Base-by-base conservation (phyloP, 1,140 invertebrate species). In the Brachionus asplanchnoidis region DNA sequence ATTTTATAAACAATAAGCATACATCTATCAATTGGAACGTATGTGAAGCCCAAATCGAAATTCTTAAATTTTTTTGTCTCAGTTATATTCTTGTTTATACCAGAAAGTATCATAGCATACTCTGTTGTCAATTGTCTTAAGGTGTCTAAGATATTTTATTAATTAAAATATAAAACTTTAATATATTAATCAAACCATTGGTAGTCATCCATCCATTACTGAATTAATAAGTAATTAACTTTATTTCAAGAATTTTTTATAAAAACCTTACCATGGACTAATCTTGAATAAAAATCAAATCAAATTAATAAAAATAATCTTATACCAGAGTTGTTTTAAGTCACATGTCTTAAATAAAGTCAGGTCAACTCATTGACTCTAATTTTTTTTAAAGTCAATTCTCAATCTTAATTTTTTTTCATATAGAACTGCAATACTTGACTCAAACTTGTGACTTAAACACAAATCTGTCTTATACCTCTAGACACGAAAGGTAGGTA, bases 171-270 rank as follows among this genome's bases (percentile, higher is more conserved):
- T 60, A 14, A 46, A 46, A 46, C 5, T 60, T 26, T 32, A 88
- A 87, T 87, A 28, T 36, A 89, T 87, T 26, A 90, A 23, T 17
- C 79, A 89, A 86, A 84, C 90, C 86, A 6, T 90, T 84, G 12
- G 89, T 90, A 42, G 88, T 91, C 89, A 91, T 88, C 91, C 91
- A 91, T 6, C 90, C 91, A 82, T 85, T 85, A 77, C 79, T 82
- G n/a, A 36, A 36, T 36, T 36, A 36, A 36, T 2, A 36, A 36
- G 7, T 36, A 28, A 6, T 36, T 36, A 36, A 36, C 1, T 6
- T 36, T 36, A 0, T 6, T 36, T 7, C 32, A 36, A 36, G 32
- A 36, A 26, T 78, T 44, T 50, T 84, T 50, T 50, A 0, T 7
- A 65, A 68, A 44, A 40, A 56, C 26, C 20, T 65, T 82, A 82